phyloP scores from a whole-genome alignment of 2,888 invertebrate genomes.

The Agrenia bidenticulata region DNA sequence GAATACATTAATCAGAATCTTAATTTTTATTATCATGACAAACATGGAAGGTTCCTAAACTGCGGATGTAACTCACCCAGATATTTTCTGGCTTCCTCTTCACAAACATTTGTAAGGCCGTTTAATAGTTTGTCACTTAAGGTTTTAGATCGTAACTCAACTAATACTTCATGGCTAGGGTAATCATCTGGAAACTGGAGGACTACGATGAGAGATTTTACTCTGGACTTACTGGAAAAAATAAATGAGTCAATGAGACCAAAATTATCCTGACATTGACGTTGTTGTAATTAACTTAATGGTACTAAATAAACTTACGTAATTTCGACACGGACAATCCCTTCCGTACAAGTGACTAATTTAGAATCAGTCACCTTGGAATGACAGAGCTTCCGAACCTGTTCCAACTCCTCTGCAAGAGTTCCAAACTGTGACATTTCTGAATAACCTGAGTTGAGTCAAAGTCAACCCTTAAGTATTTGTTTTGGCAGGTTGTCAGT shows the following conservation, averaged over 20 bases:
- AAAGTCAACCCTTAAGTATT: no score
- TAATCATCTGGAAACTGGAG: slow-evolving; percentile 68
- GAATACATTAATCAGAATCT: background rate
- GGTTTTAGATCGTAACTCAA: slow-evolving; percentile 71
- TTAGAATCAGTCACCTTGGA: slow-evolving; percentile 64
- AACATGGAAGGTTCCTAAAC: background rate
- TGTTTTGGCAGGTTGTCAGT: no score
- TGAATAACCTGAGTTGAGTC: no score
- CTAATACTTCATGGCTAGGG: slow-evolving; percentile 63
- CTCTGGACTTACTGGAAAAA: slow-evolving; percentile 3
- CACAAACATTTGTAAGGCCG: slow-evolving; percentile 65
- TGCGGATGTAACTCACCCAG: slow-evolving; percentile 20
- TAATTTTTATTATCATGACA: background rate
- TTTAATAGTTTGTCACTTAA: slow-evolving; percentile 66
- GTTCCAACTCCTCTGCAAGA: slow-evolving; percentile 63
- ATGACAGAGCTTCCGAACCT: slow-evolving; percentile 66
- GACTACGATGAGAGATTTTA: slow-evolving; percentile 64
- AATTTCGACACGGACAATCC: slow-evolving; percentile 69
- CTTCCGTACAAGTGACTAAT: slow-evolving; percentile 67
- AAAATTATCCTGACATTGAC: no score
- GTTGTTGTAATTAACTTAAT: no score
- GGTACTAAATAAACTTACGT: slow-evolving; percentile 55
- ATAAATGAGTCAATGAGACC: background rate
- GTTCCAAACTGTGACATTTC: no score
- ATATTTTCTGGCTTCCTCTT: slow-evolving; percentile 61